Base-by-base conservation (phyloP, 2,797 vertebrate species). In the Meda fulgida region DNA sequence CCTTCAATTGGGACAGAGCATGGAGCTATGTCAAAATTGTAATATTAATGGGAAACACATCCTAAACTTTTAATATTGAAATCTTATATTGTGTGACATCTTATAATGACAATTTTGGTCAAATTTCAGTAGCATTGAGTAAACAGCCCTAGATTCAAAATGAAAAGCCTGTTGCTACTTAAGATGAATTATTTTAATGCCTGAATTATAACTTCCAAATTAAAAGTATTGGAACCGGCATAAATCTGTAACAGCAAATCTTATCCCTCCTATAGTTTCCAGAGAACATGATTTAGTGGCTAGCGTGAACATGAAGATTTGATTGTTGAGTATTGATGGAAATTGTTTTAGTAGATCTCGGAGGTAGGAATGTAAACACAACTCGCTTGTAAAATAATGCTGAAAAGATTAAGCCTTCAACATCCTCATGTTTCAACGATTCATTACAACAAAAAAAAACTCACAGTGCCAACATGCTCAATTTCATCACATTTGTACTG, bases 1-100 rank as follows among this genome's bases (percentile, higher is more conserved):
- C 71, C 70, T 65, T 51, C 26, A 43, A 7, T 71, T 72, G 79
- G 6, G 80, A 63, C 18, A 73, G 11, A 81, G 67, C 63, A 43
- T 26, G 55, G n/a, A 69, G 23, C 43, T n/a, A 16, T 53, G 48
- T 60, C 51, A 66, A 67, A 67, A 77, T 58, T 1, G 11, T 55
- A 60, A 46, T 46, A 46, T 58, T 70, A 71, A 63, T n/a, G 36
- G 51, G 21, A 51, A 78, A 55, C 31, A 58, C 48, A 23, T 78
- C 65, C 46, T 84, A 51, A 71, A 43, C 26, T 75, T 83, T 75
- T 48, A 76, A 63, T 43, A 26, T 65, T 3, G n/a, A 31, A 63
- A 83, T 58, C n/a, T 43, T 29, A 60, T 8, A 63, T n/a, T 65
- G 18, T 26, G 65, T 21, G n/a, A n/a, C n/a, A n/a, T n/a, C n/a